Evolutionary conservation across 1,140 invertebrate genomes (phyloP).

Genomic region (Heliconius congener): DNA sequence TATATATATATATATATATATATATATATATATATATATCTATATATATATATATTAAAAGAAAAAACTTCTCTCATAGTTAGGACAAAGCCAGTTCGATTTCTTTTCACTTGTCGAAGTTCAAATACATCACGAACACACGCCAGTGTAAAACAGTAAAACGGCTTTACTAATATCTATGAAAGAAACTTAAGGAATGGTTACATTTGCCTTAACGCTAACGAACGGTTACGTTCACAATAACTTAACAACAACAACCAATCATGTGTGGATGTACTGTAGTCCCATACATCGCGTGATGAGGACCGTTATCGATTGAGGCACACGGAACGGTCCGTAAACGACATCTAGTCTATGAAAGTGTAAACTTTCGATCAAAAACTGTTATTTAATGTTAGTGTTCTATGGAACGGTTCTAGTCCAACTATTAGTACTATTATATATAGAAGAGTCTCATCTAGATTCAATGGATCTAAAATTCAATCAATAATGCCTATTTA

Average conservation of each 20-base stretch:
- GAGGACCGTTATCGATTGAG: slow-evolving; percentile 29
- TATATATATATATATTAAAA: neutral
- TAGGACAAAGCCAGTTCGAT: slow-evolving; percentile 16
- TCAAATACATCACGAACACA: slow-evolving; percentile 1
- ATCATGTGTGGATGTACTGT: slow-evolving; percentile 3
- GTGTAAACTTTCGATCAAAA: slow-evolving; percentile 29
- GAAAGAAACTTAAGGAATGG: slow-evolving; percentile 39
- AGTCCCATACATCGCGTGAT: slow-evolving; percentile 37
- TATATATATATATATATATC: neutral
- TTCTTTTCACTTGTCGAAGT: neutral
- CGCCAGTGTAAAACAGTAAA: neutral
- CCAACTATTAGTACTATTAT: slow-evolving; percentile 17
- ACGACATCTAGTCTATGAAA: slow-evolving; percentile 32
- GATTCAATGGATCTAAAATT: slow-evolving; percentile 3
- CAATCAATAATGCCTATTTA: slow-evolving; percentile 11
- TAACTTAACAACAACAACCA: slow-evolving; percentile 23
- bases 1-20: too few species aligned
- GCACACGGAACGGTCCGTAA: slow-evolving; percentile 23
- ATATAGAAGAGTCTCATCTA: neutral
- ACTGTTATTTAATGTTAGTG: slow-evolving; percentile 20
- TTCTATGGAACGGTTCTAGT: slow-evolving; percentile 22
- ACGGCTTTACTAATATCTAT: slow-evolving; percentile 30
- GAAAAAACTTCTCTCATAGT: slow-evolving; percentile 26
- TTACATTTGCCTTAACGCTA: slow-evolving; percentile 42
- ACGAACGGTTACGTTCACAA: slow-evolving; percentile 25